Percentiles rank a stretch among this genome's conserved stretches.
phyloP scores from a whole-genome alignment of 2,888 invertebrate genomes.

The Hylaea fasciaria region DNA sequence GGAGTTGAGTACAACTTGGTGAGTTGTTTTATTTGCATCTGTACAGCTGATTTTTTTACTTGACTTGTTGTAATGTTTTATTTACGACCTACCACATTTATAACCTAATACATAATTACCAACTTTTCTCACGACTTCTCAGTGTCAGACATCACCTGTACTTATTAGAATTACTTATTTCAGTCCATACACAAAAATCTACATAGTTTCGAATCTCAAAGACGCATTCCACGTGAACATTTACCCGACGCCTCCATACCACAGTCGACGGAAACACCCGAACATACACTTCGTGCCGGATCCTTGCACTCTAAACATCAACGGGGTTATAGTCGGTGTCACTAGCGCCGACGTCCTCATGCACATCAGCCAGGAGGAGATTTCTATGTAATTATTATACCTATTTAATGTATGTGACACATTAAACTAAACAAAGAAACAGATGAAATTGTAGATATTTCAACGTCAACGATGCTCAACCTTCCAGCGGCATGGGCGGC shows the following conservation, averaged over 20 bases:
- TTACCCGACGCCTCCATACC: constrained; percentile 93
- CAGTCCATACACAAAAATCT: constrained; percentile 88
- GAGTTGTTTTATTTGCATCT: constrained; percentile 43
- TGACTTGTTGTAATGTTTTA: too few relatives aligned
- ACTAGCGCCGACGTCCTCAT: constrained; percentile 94
- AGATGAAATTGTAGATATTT: background rate
- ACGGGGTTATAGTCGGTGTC: constrained; percentile 90
- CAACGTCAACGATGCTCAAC: background rate
- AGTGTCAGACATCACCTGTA: too few relatives aligned
- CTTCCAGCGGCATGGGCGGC: constrained; percentile 63
- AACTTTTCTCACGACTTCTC: too few relatives aligned
- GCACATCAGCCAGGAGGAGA: constrained; percentile 92
- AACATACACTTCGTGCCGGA: constrained; percentile 91
- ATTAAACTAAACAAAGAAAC: too few relatives aligned
- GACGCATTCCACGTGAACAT: constrained; percentile 92
- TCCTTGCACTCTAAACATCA: constrained; percentile 91
- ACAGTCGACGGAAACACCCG: constrained; percentile 80
- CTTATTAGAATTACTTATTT: constrained; percentile 45
- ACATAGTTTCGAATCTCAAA: constrained; percentile 90
- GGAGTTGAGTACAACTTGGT: constrained; percentile 85
- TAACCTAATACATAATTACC: too few relatives aligned
- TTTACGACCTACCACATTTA: too few relatives aligned
- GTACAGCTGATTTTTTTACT: too few relatives aligned
- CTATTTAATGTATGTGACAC: too few relatives aligned
- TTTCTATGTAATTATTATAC: constrained; percentile 86